phyloP scores from a whole-genome alignment of 2,113 vertebrate genomes.

The Cyanocitta stelleri region DNA sequence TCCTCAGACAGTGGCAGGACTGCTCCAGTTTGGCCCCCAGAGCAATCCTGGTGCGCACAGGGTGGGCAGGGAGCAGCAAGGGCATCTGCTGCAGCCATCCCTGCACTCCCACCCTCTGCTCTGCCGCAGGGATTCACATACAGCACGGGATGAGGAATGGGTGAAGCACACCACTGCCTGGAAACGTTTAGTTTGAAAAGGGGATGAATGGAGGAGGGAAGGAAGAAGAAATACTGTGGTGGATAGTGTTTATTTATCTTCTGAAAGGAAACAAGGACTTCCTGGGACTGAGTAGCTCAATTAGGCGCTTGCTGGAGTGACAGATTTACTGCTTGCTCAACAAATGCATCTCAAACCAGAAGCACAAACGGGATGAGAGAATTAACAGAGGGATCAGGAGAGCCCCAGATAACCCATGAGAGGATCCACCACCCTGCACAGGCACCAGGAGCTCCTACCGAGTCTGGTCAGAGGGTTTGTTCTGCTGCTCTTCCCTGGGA shows the following conservation, averaged over 20 bases:
- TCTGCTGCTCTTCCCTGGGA: background rate
- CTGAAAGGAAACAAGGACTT: background rate
- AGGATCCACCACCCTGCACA: background rate
- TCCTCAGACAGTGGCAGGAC: background rate
- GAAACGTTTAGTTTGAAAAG: accelerated
- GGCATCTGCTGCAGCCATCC: background rate
- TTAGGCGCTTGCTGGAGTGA: background rate
- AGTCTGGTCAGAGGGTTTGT: accelerated
- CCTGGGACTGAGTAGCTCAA: background rate
- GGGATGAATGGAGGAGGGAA: background rate
- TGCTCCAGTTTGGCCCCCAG: background rate
- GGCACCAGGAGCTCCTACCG: background rate
- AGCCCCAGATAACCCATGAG: background rate
- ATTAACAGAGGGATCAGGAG: background rate
- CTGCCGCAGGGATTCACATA: accelerated
- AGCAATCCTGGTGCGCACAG: background rate
- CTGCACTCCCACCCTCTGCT: accelerated
- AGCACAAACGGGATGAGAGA: background rate
- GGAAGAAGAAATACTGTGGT: background rate
- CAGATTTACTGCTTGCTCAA: background rate
- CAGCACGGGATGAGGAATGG: accelerated
- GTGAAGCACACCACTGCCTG: background rate
- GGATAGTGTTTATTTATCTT: background rate
- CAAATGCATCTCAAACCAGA: background rate
- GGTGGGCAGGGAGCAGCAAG: accelerated